Percentiles rank a stretch among this genome's conserved stretches.
Evolutionary conservation across 2,888 invertebrate genomes (phyloP).

Genomic region (Drosophila suboccidentalis): DNA sequence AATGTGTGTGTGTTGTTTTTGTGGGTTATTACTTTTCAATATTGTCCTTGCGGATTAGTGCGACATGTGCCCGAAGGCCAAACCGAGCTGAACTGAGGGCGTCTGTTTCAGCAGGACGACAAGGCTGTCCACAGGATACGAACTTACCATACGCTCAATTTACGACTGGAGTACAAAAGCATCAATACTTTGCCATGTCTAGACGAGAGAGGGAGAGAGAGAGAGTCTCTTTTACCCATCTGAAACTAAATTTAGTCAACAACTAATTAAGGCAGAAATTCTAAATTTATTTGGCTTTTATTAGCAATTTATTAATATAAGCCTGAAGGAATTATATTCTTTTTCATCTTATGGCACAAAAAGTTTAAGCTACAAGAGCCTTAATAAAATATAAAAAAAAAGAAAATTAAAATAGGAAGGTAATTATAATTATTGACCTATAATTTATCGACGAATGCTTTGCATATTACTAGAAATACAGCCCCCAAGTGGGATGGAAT

Average conservation of each 20-base stretch:
- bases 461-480: no score
- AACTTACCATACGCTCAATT: conserved; percentile 38
- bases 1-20: conserved; percentile 72
- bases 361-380: no score
- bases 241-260: neutral
- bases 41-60: conserved; percentile 85
- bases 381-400: no score
- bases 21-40: conserved; percentile 86
- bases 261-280: neutral
- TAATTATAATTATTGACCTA: no score
- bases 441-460: no score
- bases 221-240: neutral
- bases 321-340: neutral
- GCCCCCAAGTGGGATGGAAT: no score
- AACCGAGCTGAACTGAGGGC: conserved; percentile 18
- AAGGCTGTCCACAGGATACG: conserved; percentile 22
- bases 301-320: neutral
- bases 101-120: conserved; percentile 30
- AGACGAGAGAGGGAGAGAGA: neutral
- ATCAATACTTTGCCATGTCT: conserved; percentile 5
- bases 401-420: no score
- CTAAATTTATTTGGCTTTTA: neutral
- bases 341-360: no score
- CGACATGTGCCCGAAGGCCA: conserved; percentile 74
- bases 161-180: neutral